phyloP scores from a whole-genome alignment of 2,888 invertebrate species.

The Tachina fera region DNA sequence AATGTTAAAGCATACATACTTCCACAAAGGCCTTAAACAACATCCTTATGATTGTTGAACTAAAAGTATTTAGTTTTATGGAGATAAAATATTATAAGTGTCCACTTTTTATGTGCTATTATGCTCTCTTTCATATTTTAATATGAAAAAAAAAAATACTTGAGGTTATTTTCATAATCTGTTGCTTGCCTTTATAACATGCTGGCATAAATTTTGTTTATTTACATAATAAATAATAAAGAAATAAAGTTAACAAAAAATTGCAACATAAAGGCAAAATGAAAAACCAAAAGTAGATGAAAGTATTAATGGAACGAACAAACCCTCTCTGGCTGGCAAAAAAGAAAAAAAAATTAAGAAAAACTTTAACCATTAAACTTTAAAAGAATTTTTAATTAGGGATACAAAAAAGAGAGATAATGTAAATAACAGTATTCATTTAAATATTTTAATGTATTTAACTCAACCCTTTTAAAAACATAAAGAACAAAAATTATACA shows the following conservation, averaged over 20 bases:
- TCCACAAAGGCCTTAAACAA: too few species aligned
- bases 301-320: slow-evolving; percentile 6
- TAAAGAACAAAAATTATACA: background rate
- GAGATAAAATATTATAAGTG: too few species aligned
- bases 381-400: slow-evolving; percentile 57
- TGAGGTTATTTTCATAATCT: too few species aligned
- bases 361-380: slow-evolving; percentile 45
- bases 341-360: slow-evolving; percentile 11
- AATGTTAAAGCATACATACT: too few species aligned
- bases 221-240: background rate
- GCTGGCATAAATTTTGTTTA: too few species aligned
- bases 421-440: slow-evolving; percentile 29
- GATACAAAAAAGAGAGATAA: slow-evolving; percentile 21
- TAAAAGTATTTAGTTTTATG: too few species aligned
- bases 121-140: too few species aligned
- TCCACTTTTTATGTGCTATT: too few species aligned
- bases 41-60: too few species aligned
- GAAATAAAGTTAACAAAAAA: background rate
- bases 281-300: slow-evolving; percentile 1
- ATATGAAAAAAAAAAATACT: too few species aligned
- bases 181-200: too few species aligned
- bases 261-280: slow-evolving; percentile 1
- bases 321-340: background rate
- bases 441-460: slow-evolving; percentile 25
- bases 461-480: background rate